Percentiles rank a stretch among this genome's conserved stretches.
These are phyloP conservation scores for Athetis lepigone DNA, from an alignment of 2,888 invertebrate genomes.

Conservation along the genomic window DNA sequence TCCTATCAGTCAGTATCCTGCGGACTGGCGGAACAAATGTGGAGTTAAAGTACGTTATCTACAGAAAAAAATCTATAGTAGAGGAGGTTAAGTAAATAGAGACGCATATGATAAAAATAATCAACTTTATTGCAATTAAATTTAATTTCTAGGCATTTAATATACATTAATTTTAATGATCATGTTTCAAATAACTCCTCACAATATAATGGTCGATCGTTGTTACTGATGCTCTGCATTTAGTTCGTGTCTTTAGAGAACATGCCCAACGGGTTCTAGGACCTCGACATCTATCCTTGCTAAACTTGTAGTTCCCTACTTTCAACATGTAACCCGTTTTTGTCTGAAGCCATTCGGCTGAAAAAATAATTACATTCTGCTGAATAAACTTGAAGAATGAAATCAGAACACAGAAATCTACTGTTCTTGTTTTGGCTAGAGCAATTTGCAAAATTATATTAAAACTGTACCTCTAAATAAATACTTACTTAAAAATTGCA, in stretches of 20 bases:
- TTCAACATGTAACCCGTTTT: slow-evolving; percentile 30
- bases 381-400: too few relatives aligned
- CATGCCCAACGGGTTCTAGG: slow-evolving; percentile 65
- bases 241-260: slow-evolving; percentile 64
- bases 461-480: too few relatives aligned
- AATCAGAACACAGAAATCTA: too few relatives aligned
- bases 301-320: slow-evolving; percentile 26
- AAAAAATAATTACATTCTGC: too few relatives aligned
- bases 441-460: too few relatives aligned
- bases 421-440: too few relatives aligned
- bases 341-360: slow-evolving; percentile 32
- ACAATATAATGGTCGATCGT: slow-evolving; percentile 58
- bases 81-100: not conserved
- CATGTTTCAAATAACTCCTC: slow-evolving; percentile 56
- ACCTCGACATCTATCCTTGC: slow-evolving; percentile 18
- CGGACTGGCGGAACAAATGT: slow-evolving; percentile 31
- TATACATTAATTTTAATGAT: slow-evolving; percentile 29
- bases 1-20: slow-evolving; percentile 41
- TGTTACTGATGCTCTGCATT: slow-evolving; percentile 67
- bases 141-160: too few relatives aligned
- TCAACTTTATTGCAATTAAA: too few relatives aligned
- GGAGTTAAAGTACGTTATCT: slow-evolving; percentile 4
- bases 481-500: too few relatives aligned
- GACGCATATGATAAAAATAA: slow-evolving; percentile 6
- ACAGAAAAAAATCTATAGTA: not conserved